Conservation (phyloP, 2,797 vertebrate species). For the Coregonus suidteri region DNA sequence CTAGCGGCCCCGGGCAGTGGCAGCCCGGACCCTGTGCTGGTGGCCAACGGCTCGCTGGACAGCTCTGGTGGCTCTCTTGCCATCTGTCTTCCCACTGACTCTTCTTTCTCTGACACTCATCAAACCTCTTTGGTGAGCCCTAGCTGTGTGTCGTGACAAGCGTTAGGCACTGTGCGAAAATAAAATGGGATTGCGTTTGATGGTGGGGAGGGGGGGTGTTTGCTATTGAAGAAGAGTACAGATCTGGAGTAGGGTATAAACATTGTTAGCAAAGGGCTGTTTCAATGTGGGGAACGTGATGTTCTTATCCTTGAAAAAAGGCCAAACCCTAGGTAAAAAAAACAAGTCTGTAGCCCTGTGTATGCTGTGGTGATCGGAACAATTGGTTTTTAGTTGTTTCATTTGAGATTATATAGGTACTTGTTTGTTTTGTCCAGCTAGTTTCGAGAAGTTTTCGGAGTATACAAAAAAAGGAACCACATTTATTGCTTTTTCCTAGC, state of each 20-base stretch:
- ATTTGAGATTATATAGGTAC: background rate
- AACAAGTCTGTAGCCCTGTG: background rate
- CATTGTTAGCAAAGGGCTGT: background rate
- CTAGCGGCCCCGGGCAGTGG: constrained; percentile 65
- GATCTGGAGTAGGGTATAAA: background rate
- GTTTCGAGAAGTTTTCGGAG: background rate
- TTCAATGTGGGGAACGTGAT: background rate
- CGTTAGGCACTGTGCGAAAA: background rate
- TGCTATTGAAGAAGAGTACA: background rate
- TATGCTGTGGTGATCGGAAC: background rate
- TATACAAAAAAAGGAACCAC: background rate
- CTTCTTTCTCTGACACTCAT: constrained; percentile 80
- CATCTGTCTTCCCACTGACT: constrained; percentile 82
- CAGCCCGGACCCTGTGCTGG: constrained; percentile 72
- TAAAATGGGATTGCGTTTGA: background rate
- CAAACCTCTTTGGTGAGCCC: constrained; percentile 67
- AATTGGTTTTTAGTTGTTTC: background rate
- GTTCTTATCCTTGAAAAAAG: background rate
- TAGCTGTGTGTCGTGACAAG: background rate
- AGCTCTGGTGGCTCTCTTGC: constrained; percentile 76
- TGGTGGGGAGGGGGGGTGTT: background rate
- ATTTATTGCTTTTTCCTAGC: background rate
- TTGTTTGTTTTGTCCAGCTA: background rate
- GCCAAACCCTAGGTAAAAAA: background rate
- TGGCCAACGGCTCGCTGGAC: constrained; percentile 80